Conservation (phyloP, 2,797 vertebrate species). For the Antennarius maculatus region DNA sequence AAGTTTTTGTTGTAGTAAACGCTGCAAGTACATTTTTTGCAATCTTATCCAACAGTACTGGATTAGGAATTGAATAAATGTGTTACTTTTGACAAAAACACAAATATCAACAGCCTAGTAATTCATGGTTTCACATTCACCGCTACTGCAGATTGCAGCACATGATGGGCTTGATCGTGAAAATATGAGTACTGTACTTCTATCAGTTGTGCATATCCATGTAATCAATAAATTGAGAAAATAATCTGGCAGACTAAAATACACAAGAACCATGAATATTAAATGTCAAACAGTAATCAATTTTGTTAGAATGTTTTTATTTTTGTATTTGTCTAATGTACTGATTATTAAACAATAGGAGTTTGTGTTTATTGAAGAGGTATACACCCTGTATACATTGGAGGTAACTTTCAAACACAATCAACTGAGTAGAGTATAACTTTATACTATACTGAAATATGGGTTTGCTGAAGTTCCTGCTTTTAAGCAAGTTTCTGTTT, state of each 20-base stretch:
- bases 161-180: neutral
- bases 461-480: neutral
- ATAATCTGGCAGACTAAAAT: neutral
- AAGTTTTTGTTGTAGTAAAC: too few species aligned
- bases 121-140: slow-evolving; percentile 7
- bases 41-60: neutral
- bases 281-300: neutral
- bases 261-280: neutral
- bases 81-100: neutral
- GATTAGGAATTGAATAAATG: neutral
- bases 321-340: neutral
- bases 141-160: neutral
- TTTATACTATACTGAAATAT: neutral
- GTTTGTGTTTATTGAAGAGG: neutral
- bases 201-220: neutral
- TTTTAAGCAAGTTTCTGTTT: neutral
- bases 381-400: neutral
- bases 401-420: neutral
- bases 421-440: neutral
- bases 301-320: neutral
- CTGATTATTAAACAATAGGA: neutral
- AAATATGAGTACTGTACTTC: neutral
- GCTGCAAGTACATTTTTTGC: too few species aligned
- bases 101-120: neutral
- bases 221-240: neutral